Evolutionary conservation across 1,140 invertebrate genomes (phyloP).

Genomic region (Centruroides vittatus): DNA sequence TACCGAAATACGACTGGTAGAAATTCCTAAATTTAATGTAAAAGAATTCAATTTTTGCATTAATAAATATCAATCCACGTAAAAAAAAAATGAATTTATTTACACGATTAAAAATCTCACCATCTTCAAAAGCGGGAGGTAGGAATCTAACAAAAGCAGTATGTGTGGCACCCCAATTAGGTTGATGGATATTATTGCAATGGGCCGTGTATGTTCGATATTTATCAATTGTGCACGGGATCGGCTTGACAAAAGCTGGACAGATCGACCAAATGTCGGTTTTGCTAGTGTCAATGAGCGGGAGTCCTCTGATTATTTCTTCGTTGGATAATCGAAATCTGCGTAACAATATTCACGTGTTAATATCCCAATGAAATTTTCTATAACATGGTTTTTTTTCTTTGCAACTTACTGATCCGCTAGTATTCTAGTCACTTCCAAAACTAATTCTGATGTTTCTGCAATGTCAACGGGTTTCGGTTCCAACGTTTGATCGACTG

Average conservation of each 20-base stretch:
- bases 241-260: constrained; percentile 65
- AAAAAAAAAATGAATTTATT: no score
- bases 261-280: constrained; percentile 66
- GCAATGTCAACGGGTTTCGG: constrained; percentile 9
- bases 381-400: no score
- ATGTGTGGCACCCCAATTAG: constrained; percentile 72
- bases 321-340: constrained; percentile 70
- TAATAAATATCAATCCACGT: no score
- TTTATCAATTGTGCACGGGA: constrained; percentile 48
- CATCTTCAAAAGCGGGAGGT: constrained; percentile 12
- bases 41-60: no score
- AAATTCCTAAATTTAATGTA: constrained; percentile 18
- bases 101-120: constrained; percentile 1
- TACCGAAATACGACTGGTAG: constrained; percentile 41
- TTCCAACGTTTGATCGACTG: constrained; percentile 13
- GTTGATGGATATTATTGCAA: constrained; percentile 78
- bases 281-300: constrained; percentile 72
- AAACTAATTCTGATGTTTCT: constrained; percentile 10
- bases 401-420: not conserved
- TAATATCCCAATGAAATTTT: no score
- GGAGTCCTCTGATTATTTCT: constrained; percentile 69
- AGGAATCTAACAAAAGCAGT: constrained; percentile 45
- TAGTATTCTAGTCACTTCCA: constrained; percentile 11
- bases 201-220: constrained; percentile 76
- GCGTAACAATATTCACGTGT: constrained; percentile 25